phyloP scores from a whole-genome alignment of 2,888 invertebrate genomes.

The Microctonus hyperodae region DNA sequence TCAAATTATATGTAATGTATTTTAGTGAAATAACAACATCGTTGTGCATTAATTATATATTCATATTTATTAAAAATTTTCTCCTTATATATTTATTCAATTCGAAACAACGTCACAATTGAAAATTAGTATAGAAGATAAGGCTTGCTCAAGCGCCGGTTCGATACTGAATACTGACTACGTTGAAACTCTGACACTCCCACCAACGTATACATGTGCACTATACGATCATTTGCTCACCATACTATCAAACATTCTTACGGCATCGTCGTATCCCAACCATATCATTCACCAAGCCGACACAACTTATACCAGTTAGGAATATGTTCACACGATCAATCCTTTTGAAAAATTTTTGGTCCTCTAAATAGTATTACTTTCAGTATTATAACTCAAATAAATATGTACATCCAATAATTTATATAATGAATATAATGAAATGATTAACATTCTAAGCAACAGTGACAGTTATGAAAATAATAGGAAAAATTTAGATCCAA shows the following conservation, averaged over 20 bases:
- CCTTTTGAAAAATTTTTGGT: slow-evolving; percentile 32
- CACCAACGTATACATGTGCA: slow-evolving; percentile 22
- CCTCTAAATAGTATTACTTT: too few species aligned
- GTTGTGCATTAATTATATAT: too few species aligned
- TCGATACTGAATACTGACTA: slow-evolving; percentile 61
- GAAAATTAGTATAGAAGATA: slow-evolving; percentile 47
- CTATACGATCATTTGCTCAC: slow-evolving; percentile 18
- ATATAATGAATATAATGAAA: too few species aligned
- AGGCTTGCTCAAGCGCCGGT: slow-evolving; percentile 56
- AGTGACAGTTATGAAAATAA: too few species aligned
- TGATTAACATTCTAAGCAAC: too few species aligned
- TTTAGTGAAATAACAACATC: too few species aligned
- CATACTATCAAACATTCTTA: slow-evolving; percentile 41
- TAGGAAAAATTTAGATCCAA: too few species aligned
- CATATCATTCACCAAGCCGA: slow-evolving; percentile 24
- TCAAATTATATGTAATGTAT: too few species aligned
- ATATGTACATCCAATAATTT: too few species aligned
- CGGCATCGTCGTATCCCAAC: slow-evolving; percentile 32
- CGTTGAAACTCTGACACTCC: slow-evolving; percentile 6
- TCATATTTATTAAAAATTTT: too few species aligned
- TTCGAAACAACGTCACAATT: slow-evolving; percentile 19
- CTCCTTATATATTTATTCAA: background rate
- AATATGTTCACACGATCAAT: slow-evolving; percentile 45
- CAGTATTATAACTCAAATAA: too few species aligned
- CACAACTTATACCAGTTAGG: background rate